Evolutionary conservation across 2,797 vertebrate genomes (phyloP).

Genomic region (Acanthiza pusilla): DNA sequence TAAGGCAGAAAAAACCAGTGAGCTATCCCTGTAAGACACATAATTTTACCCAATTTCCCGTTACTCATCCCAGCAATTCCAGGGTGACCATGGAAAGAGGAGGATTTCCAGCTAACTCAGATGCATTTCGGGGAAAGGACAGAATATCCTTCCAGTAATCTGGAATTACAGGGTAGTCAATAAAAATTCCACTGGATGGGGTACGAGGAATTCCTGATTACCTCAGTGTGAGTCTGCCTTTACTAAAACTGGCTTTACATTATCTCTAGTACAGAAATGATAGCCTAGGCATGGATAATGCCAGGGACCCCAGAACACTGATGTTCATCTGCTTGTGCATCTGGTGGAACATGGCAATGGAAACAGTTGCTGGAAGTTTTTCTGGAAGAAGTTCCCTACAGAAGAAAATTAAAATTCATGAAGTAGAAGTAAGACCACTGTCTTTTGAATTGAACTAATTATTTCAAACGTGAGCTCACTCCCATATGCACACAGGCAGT

Average conservation of each 20-base stretch:
- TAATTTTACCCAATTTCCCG: background rate
- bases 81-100: background rate
- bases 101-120: background rate
- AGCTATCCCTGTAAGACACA: fast-evolving
- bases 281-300: background rate
- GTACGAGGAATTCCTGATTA: background rate
- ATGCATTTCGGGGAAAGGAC: background rate
- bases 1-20: background rate
- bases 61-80: background rate
- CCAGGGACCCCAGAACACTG: background rate
- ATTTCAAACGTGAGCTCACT: background rate
- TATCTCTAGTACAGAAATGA: background rate
- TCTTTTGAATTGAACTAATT: background rate
- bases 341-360: background rate
- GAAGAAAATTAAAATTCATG: background rate
- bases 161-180: background rate
- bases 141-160: background rate
- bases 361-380: background rate
- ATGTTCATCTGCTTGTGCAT: background rate
- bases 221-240: background rate
- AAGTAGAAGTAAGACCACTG: background rate
- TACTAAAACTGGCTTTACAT: background rate
- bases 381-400: background rate
- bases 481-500: background rate
- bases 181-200: background rate